Base-by-base conservation (phyloP, 2,888 invertebrate genomes). In the Emmelina monodactyla region DNA sequence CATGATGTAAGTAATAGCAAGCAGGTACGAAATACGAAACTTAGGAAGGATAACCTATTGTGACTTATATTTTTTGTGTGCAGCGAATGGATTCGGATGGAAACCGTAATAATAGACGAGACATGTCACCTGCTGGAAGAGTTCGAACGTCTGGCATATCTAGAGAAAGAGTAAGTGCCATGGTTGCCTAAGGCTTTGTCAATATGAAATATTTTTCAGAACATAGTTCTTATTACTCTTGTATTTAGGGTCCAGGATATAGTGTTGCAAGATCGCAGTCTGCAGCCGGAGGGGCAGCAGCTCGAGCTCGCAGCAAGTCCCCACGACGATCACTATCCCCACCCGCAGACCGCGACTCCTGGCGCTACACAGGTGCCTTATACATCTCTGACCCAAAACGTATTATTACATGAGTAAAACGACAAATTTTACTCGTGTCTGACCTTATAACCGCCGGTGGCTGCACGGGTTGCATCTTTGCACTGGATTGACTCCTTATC, bases 291-390 rank as follows among this genome's bases (percentile, higher is more conserved):
- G 59, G 60, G 42, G 59, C 68, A 42, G 55, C 66, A 35, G 58
- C 65, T 37, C 82, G 88, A 41, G 87, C 87, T 34, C 83, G 89
- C 53, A 91, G 91, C 66, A 92, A 89, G 78, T 92, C 92, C 50
- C 93, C 92, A 47, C 85, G 89, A 40, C 85, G 92, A 54, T 92
- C 91, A 55, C 82, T 92, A 44, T 92, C 92, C 39, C 92, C 92
- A 35, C 91, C 92, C 37, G 88, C 88, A 57, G 86, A 69, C 53
- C 62, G 66, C 49, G 70, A 85, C 56, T 78, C 78, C 49, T 79
- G 82, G 62, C 85, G 85, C 64, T 85, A 85, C 67, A 68, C 84
- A 69, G 83, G 82, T 72, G 73, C 67, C 69, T 57, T 46, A n/a
- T n/a, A n/a, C n/a, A n/a, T n/a, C n/a, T 46, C 58, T 58, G 60